Evolutionary conservation across 2,797 vertebrate genomes (phyloP).

Genomic region (Spinus pinus): DNA sequence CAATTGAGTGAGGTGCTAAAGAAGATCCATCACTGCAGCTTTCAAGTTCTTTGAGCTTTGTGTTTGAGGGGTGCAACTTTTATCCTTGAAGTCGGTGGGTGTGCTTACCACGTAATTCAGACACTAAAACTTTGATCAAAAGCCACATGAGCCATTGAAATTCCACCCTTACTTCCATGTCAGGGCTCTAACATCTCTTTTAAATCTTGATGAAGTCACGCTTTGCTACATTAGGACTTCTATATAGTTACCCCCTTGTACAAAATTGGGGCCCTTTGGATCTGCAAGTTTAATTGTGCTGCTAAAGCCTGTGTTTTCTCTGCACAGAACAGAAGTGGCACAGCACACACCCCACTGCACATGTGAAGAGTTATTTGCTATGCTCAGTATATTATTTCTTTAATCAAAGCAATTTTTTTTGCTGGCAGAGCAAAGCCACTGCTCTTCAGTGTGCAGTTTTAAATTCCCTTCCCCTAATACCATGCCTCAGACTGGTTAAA

Average conservation of each 20-base stretch:
- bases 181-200: background rate
- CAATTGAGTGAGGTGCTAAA: background rate
- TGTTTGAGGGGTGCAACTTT: constrained; percentile 1
- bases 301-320: background rate
- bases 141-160: background rate
- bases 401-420: constrained; percentile 4
- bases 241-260: background rate
- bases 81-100: constrained; percentile 7
- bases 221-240: background rate
- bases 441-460: background rate
- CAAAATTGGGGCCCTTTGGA: background rate
- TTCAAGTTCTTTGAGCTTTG: constrained; percentile 29
- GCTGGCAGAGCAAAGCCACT: background rate
- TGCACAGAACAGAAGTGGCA: background rate
- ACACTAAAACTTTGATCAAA: constrained; percentile 43
- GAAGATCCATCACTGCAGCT: background rate
- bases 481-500: background rate
- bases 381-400: background rate
- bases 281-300: background rate
- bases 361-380: background rate
- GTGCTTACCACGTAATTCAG: constrained; percentile 16
- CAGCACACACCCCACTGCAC: background rate
- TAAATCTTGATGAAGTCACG: background rate
- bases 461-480: background rate
- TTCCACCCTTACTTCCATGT: background rate